Evolutionary conservation across 2,797 vertebrate genomes (phyloP).

Genomic region (Apodemus agrarius): DNA sequence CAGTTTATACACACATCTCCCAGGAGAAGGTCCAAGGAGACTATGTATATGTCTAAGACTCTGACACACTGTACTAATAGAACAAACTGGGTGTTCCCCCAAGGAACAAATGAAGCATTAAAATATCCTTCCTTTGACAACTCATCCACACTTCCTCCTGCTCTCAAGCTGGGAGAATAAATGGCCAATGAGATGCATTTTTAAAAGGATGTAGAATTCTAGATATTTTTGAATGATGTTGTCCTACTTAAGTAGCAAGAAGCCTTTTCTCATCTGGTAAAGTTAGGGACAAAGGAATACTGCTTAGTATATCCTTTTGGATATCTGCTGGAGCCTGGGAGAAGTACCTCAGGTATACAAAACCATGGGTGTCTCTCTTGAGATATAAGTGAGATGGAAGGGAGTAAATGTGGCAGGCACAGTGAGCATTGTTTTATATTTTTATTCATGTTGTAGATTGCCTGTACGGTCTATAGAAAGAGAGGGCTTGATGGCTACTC

Average conservation of each 20-base stretch:
- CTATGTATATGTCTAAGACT: conserved; percentile 58
- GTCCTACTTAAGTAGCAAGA: neutral
- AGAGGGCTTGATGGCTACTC: neutral
- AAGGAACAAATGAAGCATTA: conserved; percentile 42
- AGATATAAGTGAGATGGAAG: neutral
- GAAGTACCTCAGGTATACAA: neutral
- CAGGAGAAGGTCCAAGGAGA: conserved; percentile 80
- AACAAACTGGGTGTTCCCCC: conserved; percentile 52
- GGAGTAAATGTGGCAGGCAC: neutral
- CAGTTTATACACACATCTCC: conserved; percentile 80
- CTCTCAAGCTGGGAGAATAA: conserved; percentile 14
- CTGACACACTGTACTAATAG: conserved; percentile 66
- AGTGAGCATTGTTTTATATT: neutral
- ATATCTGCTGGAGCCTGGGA: neutral
- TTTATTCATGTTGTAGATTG: conserved; percentile 6
- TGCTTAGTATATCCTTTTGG: neutral
- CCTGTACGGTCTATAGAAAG: neutral
- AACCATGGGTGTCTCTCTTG: neutral
- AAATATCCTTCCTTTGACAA: conserved; percentile 32
- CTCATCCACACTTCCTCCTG: neutral
- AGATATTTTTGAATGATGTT: neutral
- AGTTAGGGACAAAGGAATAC: neutral
- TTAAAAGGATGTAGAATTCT: conserved; percentile 4
- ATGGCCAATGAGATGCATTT: conserved; percentile 1
- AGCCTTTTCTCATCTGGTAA: neutral